Evolutionary conservation across 92 coral and sea anemone species (phyloP), one percentile per base, ranked within the genome.

Genomic region (Galaxea fascicularis): DNA sequence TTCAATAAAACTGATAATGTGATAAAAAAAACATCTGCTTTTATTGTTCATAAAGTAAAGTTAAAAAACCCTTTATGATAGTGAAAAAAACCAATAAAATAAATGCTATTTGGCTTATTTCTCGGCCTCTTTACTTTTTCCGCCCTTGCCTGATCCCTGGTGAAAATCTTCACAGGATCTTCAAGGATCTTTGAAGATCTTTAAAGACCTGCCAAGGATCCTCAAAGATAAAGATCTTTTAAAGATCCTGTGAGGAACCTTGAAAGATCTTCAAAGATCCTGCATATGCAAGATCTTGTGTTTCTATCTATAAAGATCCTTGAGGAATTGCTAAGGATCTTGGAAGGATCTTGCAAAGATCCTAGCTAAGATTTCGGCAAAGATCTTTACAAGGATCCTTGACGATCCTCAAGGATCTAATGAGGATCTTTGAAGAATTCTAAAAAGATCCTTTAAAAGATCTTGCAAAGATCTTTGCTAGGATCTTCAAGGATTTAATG

Each of bases 401-500:
- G 8, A 62, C 24, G 68, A 62, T 62, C 68, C 68, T 57, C n/a
- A n/a, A n/a, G n/a, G n/a, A n/a, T n/a, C n/a, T n/a, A n/a, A n/a
- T 57, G 63, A 57, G 63, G 63, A 57, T 10, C 18, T 57, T 12
- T 3, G 24, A 62, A 62, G 31, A 35, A n/a, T n/a, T n/a, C n/a
- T n/a, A n/a, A n/a, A n/a, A n/a, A n/a, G n/a, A 62, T 62, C 57
- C 31, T 47, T n/a, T 11, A 12, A 62, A 62, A 31, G 67, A 57
- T 62, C 67, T 62, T 62, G 31, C 29, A 22, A 62, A 22, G 68
- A 62, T 62, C 30, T 62, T 62, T 62, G 68, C 68, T 26, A 52
- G 3, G 57, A 52, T 52, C 57, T 16, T 52, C 57, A 62, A 62
- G 68, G 68, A 62, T 62, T 16, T 24, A 62, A 62, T 62, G 35